These are phyloP conservation scores for Ochropleura plecta DNA, from an alignment of 2,888 invertebrate genomes.

Conservation along the genomic window DNA sequence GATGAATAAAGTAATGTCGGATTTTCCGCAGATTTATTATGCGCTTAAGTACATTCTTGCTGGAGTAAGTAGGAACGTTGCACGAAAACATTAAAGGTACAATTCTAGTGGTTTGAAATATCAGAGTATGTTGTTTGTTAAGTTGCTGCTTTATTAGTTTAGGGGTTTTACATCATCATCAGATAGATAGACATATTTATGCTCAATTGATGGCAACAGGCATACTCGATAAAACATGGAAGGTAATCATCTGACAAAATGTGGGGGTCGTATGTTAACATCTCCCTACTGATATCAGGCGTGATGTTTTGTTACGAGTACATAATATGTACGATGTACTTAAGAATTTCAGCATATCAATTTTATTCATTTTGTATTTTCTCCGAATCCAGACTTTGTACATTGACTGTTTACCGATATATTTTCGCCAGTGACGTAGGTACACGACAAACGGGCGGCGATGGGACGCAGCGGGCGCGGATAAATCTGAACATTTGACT, in stretches of 20 bases:
- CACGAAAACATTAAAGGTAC: not conserved
- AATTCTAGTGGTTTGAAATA: not conserved
- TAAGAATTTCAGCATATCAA: no score
- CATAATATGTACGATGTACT: not conserved
- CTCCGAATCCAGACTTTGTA: slow-evolving; percentile 9
- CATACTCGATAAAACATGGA: not conserved
- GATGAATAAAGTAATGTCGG: slow-evolving; percentile 47
- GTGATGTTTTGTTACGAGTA: not conserved
- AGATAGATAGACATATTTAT: not conserved
- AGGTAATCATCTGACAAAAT: not conserved
- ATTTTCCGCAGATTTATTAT: slow-evolving; percentile 41
- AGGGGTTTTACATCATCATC: not conserved
- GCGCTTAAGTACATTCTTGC: slow-evolving; percentile 18
- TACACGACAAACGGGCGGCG: slow-evolving; percentile 49
- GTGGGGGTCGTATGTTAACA: not conserved
- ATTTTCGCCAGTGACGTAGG: slow-evolving; percentile 32
- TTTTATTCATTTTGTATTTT: not conserved
- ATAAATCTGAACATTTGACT: slow-evolving; percentile 57
- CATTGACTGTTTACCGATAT: slow-evolving; percentile 40
- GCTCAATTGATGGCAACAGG: not conserved
- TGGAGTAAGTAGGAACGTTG: slow-evolving; percentile 11
- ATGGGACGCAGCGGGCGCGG: slow-evolving; percentile 47
- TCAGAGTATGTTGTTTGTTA: not conserved
- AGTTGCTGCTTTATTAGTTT: not conserved
- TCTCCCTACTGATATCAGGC: no score